These are phyloP conservation scores for Urocolius indicus DNA, from an alignment of 2,113 vertebrate species.

Conservation along the genomic window DNA sequence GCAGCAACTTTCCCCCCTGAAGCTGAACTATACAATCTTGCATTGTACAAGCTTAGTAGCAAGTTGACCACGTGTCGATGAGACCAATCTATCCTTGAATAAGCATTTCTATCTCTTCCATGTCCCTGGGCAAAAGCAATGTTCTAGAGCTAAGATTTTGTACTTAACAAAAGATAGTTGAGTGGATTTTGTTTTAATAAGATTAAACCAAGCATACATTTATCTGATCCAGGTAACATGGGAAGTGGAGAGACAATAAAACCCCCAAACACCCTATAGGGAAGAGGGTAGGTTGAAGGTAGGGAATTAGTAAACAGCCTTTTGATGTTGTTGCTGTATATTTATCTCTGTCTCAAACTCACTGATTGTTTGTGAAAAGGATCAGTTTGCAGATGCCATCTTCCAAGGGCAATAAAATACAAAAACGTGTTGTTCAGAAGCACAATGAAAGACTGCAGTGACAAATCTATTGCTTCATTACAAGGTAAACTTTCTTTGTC, in stretches of 20 bases:
- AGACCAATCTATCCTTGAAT: slow-evolving; percentile 1
- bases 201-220: slow-evolving; percentile 58
- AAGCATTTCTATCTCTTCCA: slow-evolving; percentile 29
- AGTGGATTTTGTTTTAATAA: slow-evolving; percentile 70
- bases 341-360: background rate
- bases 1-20: background rate
- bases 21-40: background rate
- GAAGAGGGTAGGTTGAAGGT: background rate
- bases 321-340: background rate
- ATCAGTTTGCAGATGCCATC: background rate
- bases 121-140: slow-evolving; percentile 52
- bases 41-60: background rate
- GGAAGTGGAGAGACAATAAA: background rate
- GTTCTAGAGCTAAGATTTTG: slow-evolving; percentile 57
- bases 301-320: background rate
- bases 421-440: background rate
- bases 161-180: slow-evolving; percentile 50
- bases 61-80: background rate
- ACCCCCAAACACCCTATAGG: background rate
- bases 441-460: background rate
- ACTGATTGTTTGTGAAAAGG: background rate
- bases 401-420: slow-evolving; percentile 16
- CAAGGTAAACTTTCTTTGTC: background rate
- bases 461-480: background rate
- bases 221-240: slow-evolving; percentile 58